phyloP scores from a whole-genome alignment of 2,113 vertebrate species.

The Pygoscelis adeliae region DNA sequence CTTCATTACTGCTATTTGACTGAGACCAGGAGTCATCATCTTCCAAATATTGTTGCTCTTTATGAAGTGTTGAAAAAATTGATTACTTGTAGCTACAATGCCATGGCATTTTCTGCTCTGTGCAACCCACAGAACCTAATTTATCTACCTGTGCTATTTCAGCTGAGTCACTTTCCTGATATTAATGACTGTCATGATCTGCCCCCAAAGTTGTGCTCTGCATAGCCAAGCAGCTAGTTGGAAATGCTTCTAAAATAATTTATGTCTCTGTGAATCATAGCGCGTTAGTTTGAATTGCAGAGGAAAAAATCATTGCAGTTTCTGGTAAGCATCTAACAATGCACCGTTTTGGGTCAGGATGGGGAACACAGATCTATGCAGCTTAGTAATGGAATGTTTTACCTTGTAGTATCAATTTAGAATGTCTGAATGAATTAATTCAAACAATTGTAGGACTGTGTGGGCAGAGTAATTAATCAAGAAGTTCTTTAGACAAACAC shows the following conservation, averaged over 20 bases:
- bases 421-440: neutral
- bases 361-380: neutral
- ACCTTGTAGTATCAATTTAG: neutral
- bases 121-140: neutral
- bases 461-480: neutral
- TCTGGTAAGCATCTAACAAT: neutral
- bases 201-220: neutral
- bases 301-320: neutral
- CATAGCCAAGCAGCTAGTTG: neutral
- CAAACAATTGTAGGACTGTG: neutral
- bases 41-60: neutral
- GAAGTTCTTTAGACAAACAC: neutral
- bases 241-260: neutral
- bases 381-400: neutral
- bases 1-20: neutral
- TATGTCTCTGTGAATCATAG: neutral
- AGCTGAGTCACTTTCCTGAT: neutral
- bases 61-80: neutral
- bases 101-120: neutral
- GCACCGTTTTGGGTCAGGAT: neutral
- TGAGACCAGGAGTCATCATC: neutral
- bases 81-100: neutral
- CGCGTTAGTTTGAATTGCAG: neutral
- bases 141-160: neutral
- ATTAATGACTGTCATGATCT: neutral